Evolutionary conservation across 1,140 invertebrate species (phyloP).

Genomic region (Drosophila pseudoananassae): DNA sequence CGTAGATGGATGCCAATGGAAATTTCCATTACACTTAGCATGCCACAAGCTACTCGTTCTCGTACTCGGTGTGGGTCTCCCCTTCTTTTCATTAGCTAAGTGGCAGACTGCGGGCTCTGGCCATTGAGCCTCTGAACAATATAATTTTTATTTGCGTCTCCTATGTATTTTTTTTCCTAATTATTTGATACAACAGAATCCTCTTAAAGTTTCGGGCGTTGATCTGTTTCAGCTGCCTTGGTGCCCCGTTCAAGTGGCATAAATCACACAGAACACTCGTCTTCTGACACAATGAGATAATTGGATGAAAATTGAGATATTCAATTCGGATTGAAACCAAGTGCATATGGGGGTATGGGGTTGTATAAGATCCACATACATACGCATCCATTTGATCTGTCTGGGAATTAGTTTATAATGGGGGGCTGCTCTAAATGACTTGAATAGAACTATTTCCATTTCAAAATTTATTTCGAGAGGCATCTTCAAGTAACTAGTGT

Average conservation of each 20-base stretch:
- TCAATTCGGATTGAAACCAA: conserved; percentile 27
- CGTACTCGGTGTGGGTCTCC: conserved; percentile 1
- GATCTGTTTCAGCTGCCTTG: conserved; percentile 51
- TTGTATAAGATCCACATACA: conserved; percentile 5
- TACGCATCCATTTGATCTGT: neutral
- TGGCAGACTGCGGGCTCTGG: conserved; percentile 32
- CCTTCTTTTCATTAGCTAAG: conserved; percentile 73
- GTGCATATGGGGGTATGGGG: conserved; percentile 2
- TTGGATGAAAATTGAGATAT: conserved; percentile 73
- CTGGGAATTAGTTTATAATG: conserved; percentile 23
- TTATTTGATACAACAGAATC: conserved; percentile 37
- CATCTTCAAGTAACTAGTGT: conserved; percentile 19
- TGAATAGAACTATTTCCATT: conserved; percentile 9
- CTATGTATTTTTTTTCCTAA: conserved; percentile 31
- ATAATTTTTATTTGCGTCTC: conserved; percentile 43
- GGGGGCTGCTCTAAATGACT: conserved; percentile 3
- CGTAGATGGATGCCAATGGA: neutral
- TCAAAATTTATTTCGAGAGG: conserved; percentile 9
- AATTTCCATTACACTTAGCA: conserved; percentile 49
- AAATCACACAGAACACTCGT: conserved; percentile 68
- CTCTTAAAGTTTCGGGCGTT: conserved; percentile 41
- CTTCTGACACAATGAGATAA: conserved; percentile 69
- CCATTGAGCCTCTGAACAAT: conserved; percentile 38
- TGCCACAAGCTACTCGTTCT: conserved; percentile 15
- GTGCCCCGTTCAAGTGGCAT: conserved; percentile 60